Percentiles rank a stretch among this genome's conserved stretches.
phyloP scores from a whole-genome alignment of 2,888 invertebrate species.

The Dexiosoma caninum region DNA sequence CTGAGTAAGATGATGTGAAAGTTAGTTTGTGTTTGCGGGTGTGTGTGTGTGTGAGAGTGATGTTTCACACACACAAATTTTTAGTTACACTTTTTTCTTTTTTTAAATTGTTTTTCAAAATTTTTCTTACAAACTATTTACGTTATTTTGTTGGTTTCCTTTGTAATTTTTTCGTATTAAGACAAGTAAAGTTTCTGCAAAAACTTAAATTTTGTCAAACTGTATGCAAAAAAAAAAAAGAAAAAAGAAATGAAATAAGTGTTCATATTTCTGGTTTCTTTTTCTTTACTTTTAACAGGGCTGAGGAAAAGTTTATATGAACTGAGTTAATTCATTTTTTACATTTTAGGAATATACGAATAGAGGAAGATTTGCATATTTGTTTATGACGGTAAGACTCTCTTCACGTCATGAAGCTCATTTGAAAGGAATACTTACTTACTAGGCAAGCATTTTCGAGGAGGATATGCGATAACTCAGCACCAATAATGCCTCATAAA shows the following conservation, averaged over 20 bases:
- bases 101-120: background rate
- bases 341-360: too few relatives aligned
- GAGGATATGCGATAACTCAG: too few relatives aligned
- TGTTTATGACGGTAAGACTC: too few relatives aligned
- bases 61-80: background rate
- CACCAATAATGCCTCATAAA: too few relatives aligned
- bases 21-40: constrained; percentile 27
- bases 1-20: background rate
- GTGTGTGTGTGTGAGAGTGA: background rate
- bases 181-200: constrained; percentile 9
- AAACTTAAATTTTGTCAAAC: constrained; percentile 36
- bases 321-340: too few relatives aligned
- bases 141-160: background rate
- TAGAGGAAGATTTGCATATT: too few relatives aligned
- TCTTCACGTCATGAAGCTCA: too few relatives aligned
- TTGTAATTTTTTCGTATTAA: background rate
- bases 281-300: background rate
- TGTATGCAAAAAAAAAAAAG: constrained; percentile 24
- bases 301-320: background rate
- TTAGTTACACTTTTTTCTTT: background rate
- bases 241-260: background rate
- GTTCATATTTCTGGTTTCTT: background rate
- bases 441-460: too few relatives aligned
- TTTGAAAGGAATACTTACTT: too few relatives aligned
- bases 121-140: constrained; percentile 15